A percentile compares a stretch with the other conserved stretches of the same genome.
phyloP scores from a whole-genome alignment of 1,140 invertebrate species.

The Steinernema feltiae region DNA sequence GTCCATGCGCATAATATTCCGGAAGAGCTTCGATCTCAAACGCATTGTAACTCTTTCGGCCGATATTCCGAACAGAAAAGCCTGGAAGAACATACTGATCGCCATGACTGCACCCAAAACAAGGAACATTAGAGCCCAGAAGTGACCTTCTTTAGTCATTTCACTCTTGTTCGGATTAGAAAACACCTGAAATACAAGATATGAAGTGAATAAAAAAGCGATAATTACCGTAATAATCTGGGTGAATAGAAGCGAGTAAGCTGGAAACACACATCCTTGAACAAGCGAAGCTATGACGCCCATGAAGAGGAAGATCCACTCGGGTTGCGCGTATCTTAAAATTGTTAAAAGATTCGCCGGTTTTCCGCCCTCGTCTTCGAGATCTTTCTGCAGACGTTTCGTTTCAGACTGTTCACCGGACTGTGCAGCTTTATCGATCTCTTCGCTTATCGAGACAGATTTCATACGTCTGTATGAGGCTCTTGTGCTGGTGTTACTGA shows the following conservation, averaged over 20 bases:
- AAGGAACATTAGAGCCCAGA: constrained; percentile 50
- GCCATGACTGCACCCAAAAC: constrained; percentile 28
- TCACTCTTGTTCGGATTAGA: constrained; percentile 32
- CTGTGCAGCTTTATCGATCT: constrained; percentile 33
- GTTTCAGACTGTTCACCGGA: background rate
- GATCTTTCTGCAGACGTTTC: constrained; percentile 13
- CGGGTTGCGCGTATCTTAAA: constrained; percentile 18
- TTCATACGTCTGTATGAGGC: no score
- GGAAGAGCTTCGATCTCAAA: constrained; percentile 59
- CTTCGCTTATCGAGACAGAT: constrained; percentile 20
- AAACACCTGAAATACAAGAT: constrained; percentile 38
- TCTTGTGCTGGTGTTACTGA: no score
- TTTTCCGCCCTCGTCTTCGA: constrained; percentile 19
- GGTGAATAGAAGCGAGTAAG: constrained; percentile 45
- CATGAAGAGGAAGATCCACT: constrained; percentile 18
- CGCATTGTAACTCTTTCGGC: constrained; percentile 61
- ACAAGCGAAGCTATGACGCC: constrained; percentile 15
- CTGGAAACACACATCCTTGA: constrained; percentile 34
- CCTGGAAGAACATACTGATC: constrained; percentile 31
- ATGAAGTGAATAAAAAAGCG: background rate
- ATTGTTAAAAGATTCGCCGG: constrained; percentile 13
- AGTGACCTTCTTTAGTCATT: constrained; percentile 40
- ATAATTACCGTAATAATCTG: constrained; percentile 29
- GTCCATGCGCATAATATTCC: constrained; percentile 61
- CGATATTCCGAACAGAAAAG: constrained; percentile 45